phyloP scores from a whole-genome alignment of 1,140 invertebrate genomes.

The Diachasmimorpha longicaudata region DNA sequence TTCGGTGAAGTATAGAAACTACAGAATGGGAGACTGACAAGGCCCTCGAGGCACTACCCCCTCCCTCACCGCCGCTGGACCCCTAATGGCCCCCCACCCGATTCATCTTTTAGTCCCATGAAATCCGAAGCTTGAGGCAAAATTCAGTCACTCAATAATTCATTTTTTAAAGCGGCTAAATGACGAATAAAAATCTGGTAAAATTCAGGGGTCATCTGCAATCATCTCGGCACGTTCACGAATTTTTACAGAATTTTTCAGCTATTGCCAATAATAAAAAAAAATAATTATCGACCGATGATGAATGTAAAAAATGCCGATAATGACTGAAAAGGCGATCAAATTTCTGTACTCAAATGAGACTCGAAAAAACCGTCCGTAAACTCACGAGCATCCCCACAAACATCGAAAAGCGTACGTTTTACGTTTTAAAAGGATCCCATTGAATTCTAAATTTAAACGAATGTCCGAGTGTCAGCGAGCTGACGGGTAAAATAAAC shows the following conservation, averaged over 20 bases:
- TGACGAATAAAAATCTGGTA: background rate
- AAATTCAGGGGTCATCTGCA: background rate
- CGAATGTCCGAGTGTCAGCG: conserved; percentile 62
- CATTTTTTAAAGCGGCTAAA: background rate
- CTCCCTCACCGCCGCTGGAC: conserved; percentile 36
- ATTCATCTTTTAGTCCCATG: background rate
- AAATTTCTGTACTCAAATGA: background rate
- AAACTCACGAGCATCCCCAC: background rate
- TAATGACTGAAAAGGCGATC: no score
- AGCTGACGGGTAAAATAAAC: conserved; percentile 63
- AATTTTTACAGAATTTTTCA: background rate
- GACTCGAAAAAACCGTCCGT: background rate
- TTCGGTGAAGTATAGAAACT: conserved; percentile 47
- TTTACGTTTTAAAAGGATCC: conserved; percentile 57
- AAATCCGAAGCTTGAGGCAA: background rate
- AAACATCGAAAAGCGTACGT: background rate
- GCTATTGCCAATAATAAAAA: background rate
- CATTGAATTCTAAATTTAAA: conserved; percentile 65
- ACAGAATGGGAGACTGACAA: conserved; percentile 47
- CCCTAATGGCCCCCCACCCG: background rate
- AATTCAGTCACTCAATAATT: background rate
- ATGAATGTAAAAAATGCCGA: no score
- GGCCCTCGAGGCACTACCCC: conserved; percentile 46
- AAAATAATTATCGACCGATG: no score
- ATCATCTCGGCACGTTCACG: background rate